Percentiles rank a stretch among this genome's conserved stretches.
Conservation (phyloP, 2,888 invertebrate genomes). For the Deroplatys truncata region DNA sequence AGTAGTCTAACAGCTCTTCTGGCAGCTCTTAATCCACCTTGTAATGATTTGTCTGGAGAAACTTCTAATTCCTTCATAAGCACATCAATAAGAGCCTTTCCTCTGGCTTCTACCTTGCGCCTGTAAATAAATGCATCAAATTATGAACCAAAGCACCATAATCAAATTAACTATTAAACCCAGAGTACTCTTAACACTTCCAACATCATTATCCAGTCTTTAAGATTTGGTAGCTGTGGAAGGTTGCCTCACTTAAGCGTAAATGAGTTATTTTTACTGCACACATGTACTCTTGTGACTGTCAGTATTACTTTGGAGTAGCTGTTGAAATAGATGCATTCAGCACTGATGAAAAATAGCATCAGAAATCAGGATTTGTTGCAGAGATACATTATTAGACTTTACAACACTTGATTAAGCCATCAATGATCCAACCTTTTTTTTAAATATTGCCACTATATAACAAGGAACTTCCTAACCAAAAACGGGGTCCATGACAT, state of each 20-base stretch:
- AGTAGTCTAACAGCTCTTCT: constrained; percentile 80
- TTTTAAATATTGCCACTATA: background rate
- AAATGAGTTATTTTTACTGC: too few relatives aligned
- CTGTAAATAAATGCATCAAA: constrained; percentile 38
- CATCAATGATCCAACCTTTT: too few relatives aligned
- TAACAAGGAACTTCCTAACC: background rate
- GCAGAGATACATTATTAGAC: too few relatives aligned
- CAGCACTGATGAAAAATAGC: too few relatives aligned
- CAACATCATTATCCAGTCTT: background rate
- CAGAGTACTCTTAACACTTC: too few relatives aligned
- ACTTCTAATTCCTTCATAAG: constrained; percentile 85
- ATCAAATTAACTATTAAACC: too few relatives aligned
- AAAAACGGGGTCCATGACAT: background rate
- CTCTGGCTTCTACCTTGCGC: constrained; percentile 60
- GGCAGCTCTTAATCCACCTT: constrained; percentile 83
- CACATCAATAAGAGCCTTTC: constrained; percentile 76
- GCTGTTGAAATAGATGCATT: too few relatives aligned
- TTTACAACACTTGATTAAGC: too few relatives aligned
- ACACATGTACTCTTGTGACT: too few relatives aligned
- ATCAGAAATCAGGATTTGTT: too few relatives aligned
- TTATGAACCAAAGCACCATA: background rate
- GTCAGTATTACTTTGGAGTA: too few relatives aligned
- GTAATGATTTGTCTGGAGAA: constrained; percentile 83
- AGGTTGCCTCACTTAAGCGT: background rate
- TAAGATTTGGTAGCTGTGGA: background rate